Evolutionary conservation across 2,113 vertebrate species (phyloP).

Genomic region (Phycodurus eques): DNA sequence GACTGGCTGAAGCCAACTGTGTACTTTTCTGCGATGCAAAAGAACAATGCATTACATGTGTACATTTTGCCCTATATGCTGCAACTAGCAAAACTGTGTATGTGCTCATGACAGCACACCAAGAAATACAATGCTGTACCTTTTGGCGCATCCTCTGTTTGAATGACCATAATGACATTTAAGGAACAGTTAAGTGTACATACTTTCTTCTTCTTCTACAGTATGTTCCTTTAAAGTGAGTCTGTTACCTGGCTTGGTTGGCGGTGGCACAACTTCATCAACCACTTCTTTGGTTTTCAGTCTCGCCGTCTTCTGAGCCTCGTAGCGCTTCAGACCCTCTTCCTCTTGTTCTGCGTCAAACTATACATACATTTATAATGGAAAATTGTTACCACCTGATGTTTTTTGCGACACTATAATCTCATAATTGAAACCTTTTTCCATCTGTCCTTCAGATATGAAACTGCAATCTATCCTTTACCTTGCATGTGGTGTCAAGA

Average conservation of each 20-base stretch:
- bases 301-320: slow-evolving; percentile 87
- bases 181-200: slow-evolving; percentile 3
- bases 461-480: background rate
- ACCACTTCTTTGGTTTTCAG: slow-evolving; percentile 82
- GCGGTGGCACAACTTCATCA: slow-evolving; percentile 69
- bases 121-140: slow-evolving; percentile 52
- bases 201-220: background rate
- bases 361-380: slow-evolving; percentile 53
- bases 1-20: slow-evolving; percentile 93
- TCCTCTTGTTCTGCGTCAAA: slow-evolving; percentile 82
- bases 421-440: background rate
- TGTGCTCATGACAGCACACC: background rate
- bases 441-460: background rate
- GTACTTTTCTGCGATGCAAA: slow-evolving; percentile 76
- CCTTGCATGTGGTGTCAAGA: background rate
- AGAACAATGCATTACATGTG: background rate
- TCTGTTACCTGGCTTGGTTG: slow-evolving; percentile 79
- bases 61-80: background rate
- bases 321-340: slow-evolving; percentile 85
- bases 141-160: slow-evolving; percentile 75
- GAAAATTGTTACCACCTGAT: background rate
- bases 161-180: slow-evolving; percentile 32
- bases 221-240: background rate
- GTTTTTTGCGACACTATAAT: background rate
- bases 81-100: background rate